Base-by-base conservation (phyloP, 2,113 vertebrate species). In the Tupaia tana region DNA sequence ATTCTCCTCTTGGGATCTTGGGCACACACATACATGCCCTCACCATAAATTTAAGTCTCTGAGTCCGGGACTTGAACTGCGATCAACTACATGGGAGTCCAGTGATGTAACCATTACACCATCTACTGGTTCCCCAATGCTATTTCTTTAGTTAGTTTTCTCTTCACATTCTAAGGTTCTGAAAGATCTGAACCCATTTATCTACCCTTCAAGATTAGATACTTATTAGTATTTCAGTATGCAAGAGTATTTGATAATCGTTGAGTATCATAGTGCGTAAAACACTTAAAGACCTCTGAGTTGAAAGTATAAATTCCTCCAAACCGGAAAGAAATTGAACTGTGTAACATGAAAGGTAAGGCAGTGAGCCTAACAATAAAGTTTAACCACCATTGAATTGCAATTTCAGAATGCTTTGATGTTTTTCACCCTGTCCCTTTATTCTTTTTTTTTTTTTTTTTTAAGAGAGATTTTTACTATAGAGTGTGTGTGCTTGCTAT, bases 131-230 rank as follows among this genome's bases (percentile, higher is more conserved):
- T 6, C 43, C 43, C 43, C 43, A 52, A 6, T 59, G 58, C 24
- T 70, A 12, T 54, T 71, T 59, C 16, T 58, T 73, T 1, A 34
- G 31, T 61, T 86, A 69, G 4, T 92, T 54, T 15, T 87, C n/a
- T 90, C n/a, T 85, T 91, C 29, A 89, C 4, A 90, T 77, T 85
- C 15, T 92, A 83, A 78, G 11, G 31, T 73, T 92, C 34, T 92
- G 24, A 22, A 95, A 93, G 20, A 16, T 77, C 9, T 52, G 29
- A 80, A 69, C 4, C 9, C 59, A 24, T 16, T 88, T 91, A 18
- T 3, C 61, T 95, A 3, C 64, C 56, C 96, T 92, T 77, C 74
- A 1, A 58, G 75, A 61, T 16, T 12, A 86, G 22, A 43, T 86
- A 29, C 8, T 0, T 84, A 85, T 58, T 71, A 73, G 25, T 71